phyloP scores from a whole-genome alignment of 2,113 vertebrate species.

The Ranitomeya variabilis region DNA sequence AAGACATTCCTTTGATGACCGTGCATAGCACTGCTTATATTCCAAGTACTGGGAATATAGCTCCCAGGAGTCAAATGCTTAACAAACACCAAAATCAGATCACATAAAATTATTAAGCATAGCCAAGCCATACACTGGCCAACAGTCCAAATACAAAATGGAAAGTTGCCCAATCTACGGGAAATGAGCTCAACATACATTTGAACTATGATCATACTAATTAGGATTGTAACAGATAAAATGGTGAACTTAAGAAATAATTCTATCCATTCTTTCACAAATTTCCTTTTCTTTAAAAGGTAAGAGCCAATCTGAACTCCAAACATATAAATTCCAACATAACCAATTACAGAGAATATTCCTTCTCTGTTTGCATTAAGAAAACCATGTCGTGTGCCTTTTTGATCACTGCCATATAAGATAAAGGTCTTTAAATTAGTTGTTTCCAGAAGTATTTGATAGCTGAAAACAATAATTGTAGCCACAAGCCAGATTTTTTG shows the following conservation, averaged over 20 bases:
- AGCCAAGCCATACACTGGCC: constrained; percentile 75
- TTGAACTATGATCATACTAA: constrained; percentile 71
- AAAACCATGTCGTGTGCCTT: constrained; percentile 72
- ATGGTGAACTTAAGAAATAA: constrained; percentile 66
- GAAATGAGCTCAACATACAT: constrained; percentile 78
- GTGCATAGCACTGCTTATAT: constrained; percentile 33
- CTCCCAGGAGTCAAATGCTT: constrained; percentile 74
- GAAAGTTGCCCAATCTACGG: constrained; percentile 87
- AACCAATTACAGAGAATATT: constrained; percentile 83
- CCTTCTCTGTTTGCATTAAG: constrained; percentile 92
- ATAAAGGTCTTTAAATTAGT: constrained; percentile 82
- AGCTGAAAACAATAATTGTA: constrained; percentile 71
- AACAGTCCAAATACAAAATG: constrained; percentile 67
- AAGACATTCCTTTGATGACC: constrained; percentile 4
- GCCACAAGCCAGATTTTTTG: constrained; percentile 77
- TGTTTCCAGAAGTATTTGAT: constrained; percentile 81
- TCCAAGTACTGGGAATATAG: constrained; percentile 81
- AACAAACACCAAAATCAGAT: constrained; percentile 79
- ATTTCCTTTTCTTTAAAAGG: constrained; percentile 72
- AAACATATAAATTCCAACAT: constrained; percentile 86
- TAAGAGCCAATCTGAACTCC: constrained; percentile 88
- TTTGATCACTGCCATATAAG: constrained; percentile 78
- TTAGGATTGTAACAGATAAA: constrained; percentile 66
- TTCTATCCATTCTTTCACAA: constrained; percentile 76
- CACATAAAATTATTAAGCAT: constrained; percentile 70